These are phyloP conservation scores for Garrulus glandarius DNA, from an alignment of 2,797 vertebrate genomes.

Conservation along the genomic window DNA sequence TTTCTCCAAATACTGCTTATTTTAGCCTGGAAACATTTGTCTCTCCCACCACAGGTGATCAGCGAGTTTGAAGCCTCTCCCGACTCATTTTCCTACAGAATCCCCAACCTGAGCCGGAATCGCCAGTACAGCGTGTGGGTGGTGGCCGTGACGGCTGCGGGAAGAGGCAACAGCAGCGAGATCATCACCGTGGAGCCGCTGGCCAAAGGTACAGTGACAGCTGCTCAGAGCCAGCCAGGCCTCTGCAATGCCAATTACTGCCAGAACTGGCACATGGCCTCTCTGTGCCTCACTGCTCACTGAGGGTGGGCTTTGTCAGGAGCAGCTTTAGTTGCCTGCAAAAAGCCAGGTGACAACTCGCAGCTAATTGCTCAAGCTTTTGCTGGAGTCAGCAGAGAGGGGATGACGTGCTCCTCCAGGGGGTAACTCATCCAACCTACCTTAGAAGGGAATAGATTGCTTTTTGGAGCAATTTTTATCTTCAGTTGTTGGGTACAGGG, in stretches of 20 bases:
- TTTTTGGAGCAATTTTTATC: not conserved
- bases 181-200: slow-evolving; percentile 94
- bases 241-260: not conserved
- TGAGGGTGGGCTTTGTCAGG: not conserved
- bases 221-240: not conserved
- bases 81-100: slow-evolving; percentile 91
- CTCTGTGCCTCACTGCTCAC: not conserved
- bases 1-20: slow-evolving; percentile 10
- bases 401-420: not conserved
- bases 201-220: slow-evolving; percentile 84
- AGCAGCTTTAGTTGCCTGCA: not conserved
- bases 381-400: slow-evolving; percentile 37
- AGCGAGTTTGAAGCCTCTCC: slow-evolving; percentile 98
- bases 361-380: not conserved
- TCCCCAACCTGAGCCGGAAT: slow-evolving; percentile 92
- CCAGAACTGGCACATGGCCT: not conserved
- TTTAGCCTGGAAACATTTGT: slow-evolving; percentile 70
- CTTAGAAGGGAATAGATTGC: not conserved
- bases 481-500: not conserved
- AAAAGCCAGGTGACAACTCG: not conserved
- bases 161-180: slow-evolving; percentile 94
- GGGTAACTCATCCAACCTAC: not conserved
- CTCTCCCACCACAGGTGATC: slow-evolving; percentile 88
- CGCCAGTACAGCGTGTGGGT: slow-evolving; percentile 98
- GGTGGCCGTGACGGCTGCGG: slow-evolving; percentile 93